Conservation (phyloP, 2,797 vertebrate species). For the Apogon talboti region DNA sequence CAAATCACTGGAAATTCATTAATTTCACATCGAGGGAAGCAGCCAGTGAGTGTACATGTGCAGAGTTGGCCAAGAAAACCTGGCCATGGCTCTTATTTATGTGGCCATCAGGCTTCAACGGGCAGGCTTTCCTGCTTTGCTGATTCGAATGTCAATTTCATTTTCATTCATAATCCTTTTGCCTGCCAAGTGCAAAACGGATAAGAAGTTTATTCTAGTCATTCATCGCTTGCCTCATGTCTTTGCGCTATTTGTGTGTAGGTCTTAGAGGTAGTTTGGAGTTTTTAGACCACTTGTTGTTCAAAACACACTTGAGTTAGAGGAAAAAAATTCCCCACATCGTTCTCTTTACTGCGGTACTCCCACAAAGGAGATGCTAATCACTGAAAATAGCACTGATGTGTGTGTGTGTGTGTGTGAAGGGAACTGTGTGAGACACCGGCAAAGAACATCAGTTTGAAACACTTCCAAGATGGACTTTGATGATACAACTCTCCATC, state of each 20-base stretch:
- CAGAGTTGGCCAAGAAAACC: conserved; percentile 39
- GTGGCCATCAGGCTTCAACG: conserved; percentile 44
- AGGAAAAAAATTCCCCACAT: not conserved
- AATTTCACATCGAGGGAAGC: conserved; percentile 49
- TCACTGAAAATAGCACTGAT: conserved; percentile 30
- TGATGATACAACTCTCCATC: conserved; percentile 71
- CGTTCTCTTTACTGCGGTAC: conserved; percentile 5
- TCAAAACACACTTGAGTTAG: not conserved
- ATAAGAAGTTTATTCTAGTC: conserved; percentile 55
- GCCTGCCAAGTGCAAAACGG: conserved; percentile 55
- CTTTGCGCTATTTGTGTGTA: conserved; percentile 15
- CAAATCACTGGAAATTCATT: conserved; percentile 50
- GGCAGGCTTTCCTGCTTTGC: conserved; percentile 46
- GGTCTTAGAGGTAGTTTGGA: not conserved
- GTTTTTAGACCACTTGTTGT: conserved; percentile 7
- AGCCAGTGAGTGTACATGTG: conserved; percentile 37
- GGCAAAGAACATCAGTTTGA: conserved; percentile 33
- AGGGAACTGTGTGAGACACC: conserved; percentile 33
- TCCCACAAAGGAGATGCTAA: conserved; percentile 23
- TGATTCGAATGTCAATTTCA: conserved; percentile 60
- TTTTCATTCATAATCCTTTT: conserved; percentile 63
- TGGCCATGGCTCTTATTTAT: conserved; percentile 43
- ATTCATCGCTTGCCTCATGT: conserved; percentile 25
- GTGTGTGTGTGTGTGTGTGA: conserved; percentile 11
- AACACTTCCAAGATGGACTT: conserved; percentile 51